Evolutionary conservation across 2,113 vertebrate genomes (phyloP), one percentile per base, ranked within the genome.

Genomic region (Pelmatolapia mariae): DNA sequence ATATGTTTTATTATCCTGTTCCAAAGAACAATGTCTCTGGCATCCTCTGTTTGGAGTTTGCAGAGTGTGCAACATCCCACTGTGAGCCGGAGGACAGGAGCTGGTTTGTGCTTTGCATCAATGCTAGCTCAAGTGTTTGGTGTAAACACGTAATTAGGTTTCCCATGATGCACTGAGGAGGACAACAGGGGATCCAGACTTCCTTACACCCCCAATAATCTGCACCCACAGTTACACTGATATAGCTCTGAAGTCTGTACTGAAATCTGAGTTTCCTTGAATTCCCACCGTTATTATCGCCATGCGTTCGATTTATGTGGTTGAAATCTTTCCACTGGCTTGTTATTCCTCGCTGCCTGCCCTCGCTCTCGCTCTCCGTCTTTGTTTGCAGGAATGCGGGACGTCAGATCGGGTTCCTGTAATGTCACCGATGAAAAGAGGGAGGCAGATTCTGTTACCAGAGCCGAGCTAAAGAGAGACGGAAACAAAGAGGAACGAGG

Each of bases 351-450:
- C 45, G 10, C 71, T 6, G n/a, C 33, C 78, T 7, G 61, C 63
- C 10, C 79, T 40, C 15, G 24, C 33, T 5, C 78, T 26, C 33
- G 16, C 78, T 18, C n/a, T 15, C 31, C 16, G 24, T 59, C 54
- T 92, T 91, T 93, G 88, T 93, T 59, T 86, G 43, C 71, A 89
- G 93, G 91, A 95, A 95, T 94, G 95, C 85, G 83, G 90, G 68
- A 81, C 45, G 56, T 89, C 78, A 79, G 92, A 92, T 94, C 89
- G 73, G 81, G 80, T 93, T 90, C 78, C 89, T 73, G 5, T 66
- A 52, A 66, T 43, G 86, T 81, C 59, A 76, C 24, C 4, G 85
- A 71, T 61, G 53, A 66, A 86, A 50, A 78, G 79, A 38, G 7
- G 24, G 47, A 68, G 87, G 84, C 29, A 36, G 82, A 40, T 80